phyloP scores from a whole-genome alignment of 1,140 invertebrate genomes.

The Dendroctonus valens region DNA sequence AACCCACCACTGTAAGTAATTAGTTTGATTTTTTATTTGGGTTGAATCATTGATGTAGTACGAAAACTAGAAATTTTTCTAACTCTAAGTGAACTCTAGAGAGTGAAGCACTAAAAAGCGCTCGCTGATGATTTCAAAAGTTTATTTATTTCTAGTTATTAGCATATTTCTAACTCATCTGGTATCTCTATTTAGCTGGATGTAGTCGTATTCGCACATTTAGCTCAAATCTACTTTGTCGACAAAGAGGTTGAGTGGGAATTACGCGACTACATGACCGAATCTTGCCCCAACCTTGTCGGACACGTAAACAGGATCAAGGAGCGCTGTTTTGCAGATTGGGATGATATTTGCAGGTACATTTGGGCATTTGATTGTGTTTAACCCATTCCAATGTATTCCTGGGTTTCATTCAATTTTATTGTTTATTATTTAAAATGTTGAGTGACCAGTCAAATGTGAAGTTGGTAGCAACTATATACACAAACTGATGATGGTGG shows the following conservation, averaged over 20 bases:
- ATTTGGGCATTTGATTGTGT: background rate
- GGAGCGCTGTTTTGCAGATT: slow-evolving; percentile 83
- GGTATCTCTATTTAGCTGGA: slow-evolving; percentile 64
- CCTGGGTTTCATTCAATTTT: too few species aligned
- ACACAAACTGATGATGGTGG: too few species aligned
- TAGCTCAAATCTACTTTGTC: slow-evolving; percentile 84
- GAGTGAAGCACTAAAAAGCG: too few species aligned
- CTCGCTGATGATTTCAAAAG: too few species aligned
- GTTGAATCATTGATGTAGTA: too few species aligned
- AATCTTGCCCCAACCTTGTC: slow-evolving; percentile 80
- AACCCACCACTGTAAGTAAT: slow-evolving; percentile 73
- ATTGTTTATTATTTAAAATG: too few species aligned
- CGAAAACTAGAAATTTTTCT: too few species aligned
- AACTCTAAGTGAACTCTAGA: too few species aligned
- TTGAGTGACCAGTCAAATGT: too few species aligned
- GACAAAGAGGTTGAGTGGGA: slow-evolving; percentile 80
- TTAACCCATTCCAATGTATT: too few species aligned
- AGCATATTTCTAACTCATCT: slow-evolving; percentile 13
- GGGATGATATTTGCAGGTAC: slow-evolving; percentile 79
- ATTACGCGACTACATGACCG: slow-evolving; percentile 79
- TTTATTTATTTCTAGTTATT: too few species aligned
- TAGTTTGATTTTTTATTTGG: background rate
- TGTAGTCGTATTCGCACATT: slow-evolving; percentile 81
- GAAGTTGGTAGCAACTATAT: too few species aligned
- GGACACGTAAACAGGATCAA: slow-evolving; percentile 84